phyloP scores from a whole-genome alignment of 1,140 invertebrate species.

The Lysiphlebus fabarum region DNA sequence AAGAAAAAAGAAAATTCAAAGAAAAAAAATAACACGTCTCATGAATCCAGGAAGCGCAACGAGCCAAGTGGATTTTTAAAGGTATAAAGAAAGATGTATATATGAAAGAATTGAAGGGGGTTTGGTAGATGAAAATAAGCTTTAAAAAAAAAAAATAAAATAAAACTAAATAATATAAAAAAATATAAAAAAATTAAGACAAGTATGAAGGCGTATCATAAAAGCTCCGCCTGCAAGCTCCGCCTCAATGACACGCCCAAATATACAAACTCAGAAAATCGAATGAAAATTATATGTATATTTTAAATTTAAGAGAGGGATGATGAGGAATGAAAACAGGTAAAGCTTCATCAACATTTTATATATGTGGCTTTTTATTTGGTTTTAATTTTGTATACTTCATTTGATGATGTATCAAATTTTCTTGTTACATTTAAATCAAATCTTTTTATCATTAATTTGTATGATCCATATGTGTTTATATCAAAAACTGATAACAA shows the following conservation, averaged over 20 bases:
- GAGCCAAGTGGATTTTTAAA: no score
- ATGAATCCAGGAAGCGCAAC: no score
- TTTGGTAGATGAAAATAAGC: background rate
- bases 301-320: slow-evolving; percentile 6
- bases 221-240: slow-evolving; percentile 54
- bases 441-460: no score
- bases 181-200: slow-evolving; percentile 36
- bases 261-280: background rate
- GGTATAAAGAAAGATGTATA: background rate
- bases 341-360: slow-evolving; percentile 12
- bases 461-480: no score
- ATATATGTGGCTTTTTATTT: no score
- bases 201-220: slow-evolving; percentile 41
- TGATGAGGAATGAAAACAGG: slow-evolving; percentile 9
- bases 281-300: no score
- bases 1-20: no score
- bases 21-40: no score
- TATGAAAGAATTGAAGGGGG: background rate
- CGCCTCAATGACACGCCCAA: slow-evolving; percentile 39
- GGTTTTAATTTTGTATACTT: no score
- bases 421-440: no score
- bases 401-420: no score
- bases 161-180: slow-evolving; percentile 17
- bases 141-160: background rate
- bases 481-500: no score